Percentiles rank a stretch among this genome's conserved stretches.
Evolutionary conservation across 2,113 vertebrate species (phyloP).

Genomic region (Pagrus major): DNA sequence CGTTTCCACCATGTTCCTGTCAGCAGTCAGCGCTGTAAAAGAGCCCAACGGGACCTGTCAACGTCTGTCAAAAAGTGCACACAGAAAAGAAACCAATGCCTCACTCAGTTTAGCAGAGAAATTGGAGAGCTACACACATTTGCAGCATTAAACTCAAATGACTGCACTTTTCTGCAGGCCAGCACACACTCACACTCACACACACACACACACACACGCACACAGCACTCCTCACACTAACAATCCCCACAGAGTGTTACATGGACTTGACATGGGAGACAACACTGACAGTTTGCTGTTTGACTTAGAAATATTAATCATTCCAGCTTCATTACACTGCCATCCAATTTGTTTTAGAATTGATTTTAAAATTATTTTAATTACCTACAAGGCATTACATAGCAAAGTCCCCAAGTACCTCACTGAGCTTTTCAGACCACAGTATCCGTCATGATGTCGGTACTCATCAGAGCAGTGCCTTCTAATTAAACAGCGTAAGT

Average conservation of each 20-base stretch:
- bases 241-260: conserved; percentile 2
- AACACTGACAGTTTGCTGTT: background rate
- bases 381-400: background rate
- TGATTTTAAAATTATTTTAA: conserved; percentile 17
- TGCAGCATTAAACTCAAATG: conserved; percentile 49
- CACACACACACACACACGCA: background rate
- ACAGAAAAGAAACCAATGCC: conserved; percentile 37
- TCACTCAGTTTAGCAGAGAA: conserved; percentile 49
- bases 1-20: conserved; percentile 67
- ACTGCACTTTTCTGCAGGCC: conserved; percentile 31
- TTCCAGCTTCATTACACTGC: conserved; percentile 12
- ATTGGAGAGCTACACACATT: conserved; percentile 42
- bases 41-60: conserved; percentile 65
- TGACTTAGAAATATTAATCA: conserved; percentile 9
- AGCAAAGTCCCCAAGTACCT: background rate
- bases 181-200: conserved; percentile 9
- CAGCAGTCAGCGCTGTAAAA: conserved; percentile 65
- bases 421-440: background rate
- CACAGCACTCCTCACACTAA: background rate
- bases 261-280: background rate
- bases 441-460: conserved; percentile 10
- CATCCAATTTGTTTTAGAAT: conserved; percentile 19
- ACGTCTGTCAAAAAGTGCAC: conserved; percentile 58
- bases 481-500: background rate
- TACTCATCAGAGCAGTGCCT: background rate